Conservation (phyloP, 2,888 invertebrate species). For the Aphidoletes aphidimyza region DNA sequence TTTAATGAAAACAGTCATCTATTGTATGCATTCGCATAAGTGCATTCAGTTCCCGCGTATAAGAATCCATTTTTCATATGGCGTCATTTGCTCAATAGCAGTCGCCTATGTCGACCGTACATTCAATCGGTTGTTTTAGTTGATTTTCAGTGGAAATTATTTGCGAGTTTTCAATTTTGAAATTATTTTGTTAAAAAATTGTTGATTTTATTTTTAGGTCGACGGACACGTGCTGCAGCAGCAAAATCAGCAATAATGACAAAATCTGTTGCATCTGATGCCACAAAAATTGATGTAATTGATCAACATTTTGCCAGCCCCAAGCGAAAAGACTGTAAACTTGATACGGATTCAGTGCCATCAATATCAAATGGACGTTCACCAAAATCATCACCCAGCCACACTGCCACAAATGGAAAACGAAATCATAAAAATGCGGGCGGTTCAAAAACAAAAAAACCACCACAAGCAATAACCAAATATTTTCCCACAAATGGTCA, state of each 20-base stretch:
- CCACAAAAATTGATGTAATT: not conserved
- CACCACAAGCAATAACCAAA: conserved; percentile 59
- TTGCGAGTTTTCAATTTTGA: not conserved
- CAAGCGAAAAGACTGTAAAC: conserved; percentile 34
- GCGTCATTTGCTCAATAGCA: not conserved
- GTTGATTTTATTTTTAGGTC: not conserved
- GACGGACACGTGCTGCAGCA: conserved; percentile 14
- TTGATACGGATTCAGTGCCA: not conserved
- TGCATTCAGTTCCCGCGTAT: conserved; percentile 31
- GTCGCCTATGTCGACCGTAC: not conserved
- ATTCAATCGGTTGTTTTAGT: not conserved
- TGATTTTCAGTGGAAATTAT: no score
- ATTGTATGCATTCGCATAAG: not conserved
- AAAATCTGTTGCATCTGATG: not conserved
- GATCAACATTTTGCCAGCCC: conserved; percentile 17
- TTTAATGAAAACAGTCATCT: not conserved
- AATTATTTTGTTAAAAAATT: not conserved
- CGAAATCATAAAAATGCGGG: conserved; percentile 59
- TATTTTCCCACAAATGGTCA: conserved; percentile 63
- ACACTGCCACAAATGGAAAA: conserved; percentile 20
- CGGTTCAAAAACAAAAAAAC: conserved; percentile 57
- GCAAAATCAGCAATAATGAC: conserved; percentile 14
- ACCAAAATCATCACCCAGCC: not conserved
- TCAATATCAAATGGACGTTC: not conserved
- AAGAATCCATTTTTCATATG: conserved; percentile 10